phyloP scores from a whole-genome alignment of 2,888 invertebrate species.

The Andrena camellia region DNA sequence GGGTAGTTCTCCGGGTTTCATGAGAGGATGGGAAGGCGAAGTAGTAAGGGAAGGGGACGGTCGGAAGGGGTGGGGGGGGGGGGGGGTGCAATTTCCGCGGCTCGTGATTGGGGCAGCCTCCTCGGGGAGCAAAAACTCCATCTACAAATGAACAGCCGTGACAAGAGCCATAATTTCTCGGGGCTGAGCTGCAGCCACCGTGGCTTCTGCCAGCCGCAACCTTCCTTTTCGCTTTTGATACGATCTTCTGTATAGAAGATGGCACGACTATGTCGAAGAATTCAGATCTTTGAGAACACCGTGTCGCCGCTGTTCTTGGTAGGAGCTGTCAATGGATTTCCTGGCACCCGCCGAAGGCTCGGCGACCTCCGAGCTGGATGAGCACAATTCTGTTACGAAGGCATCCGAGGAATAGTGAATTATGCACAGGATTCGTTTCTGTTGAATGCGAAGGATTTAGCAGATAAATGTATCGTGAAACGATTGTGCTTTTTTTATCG shows the following conservation, averaged over 20 bases:
- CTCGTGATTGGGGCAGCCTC: conserved; percentile 89
- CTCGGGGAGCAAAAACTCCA: conserved; percentile 89
- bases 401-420: too few relatives aligned
- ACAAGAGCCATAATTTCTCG: conserved; percentile 90
- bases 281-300: conserved; percentile 44
- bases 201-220: conserved; percentile 77
- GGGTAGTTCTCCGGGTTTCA: conserved; percentile 73
- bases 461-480: too few relatives aligned
- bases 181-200: conserved; percentile 82
- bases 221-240: conserved; percentile 75
- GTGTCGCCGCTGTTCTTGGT: not conserved
- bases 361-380: not conserved
- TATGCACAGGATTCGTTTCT: too few relatives aligned
- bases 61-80: conserved; percentile 71
- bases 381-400: not conserved
- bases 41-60: conserved; percentile 75
- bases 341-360: not conserved
- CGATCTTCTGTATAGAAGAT: conserved; percentile 68
- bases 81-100: conserved; percentile 88
- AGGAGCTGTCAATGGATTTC: conserved; percentile 10
- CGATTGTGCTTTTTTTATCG: too few relatives aligned
- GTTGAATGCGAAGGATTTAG: too few relatives aligned
- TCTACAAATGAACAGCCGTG: conserved; percentile 91
- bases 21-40: conserved; percentile 71
- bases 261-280: conserved; percentile 55